phyloP scores from a whole-genome alignment of 2,797 vertebrate species.

The Salmo trutta region DNA sequence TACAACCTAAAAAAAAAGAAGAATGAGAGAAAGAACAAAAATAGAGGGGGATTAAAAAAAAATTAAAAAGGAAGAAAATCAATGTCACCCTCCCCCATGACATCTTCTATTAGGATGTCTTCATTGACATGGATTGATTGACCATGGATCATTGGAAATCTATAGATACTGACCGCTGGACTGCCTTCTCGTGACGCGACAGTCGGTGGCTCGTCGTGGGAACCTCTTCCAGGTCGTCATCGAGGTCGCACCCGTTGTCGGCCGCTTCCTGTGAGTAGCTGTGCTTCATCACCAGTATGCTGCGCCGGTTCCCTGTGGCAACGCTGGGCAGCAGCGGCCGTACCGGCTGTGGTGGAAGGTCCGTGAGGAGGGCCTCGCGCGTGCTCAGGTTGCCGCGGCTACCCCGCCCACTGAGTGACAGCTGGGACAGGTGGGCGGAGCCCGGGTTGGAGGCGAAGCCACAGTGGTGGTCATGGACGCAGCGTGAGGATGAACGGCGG shows the following conservation, averaged over 20 bases:
- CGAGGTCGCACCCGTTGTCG: constrained; percentile 87
- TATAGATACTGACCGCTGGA: constrained; percentile 99
- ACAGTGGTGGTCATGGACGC: constrained; percentile 97
- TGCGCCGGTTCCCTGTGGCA: constrained; percentile 85
- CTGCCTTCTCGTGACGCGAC: constrained; percentile 95
- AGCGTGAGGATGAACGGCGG: constrained; percentile 92
- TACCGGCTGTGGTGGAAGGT: constrained; percentile 85
- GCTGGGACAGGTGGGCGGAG: constrained; percentile 69
- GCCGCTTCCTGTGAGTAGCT: constrained; percentile 95
- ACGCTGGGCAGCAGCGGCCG: constrained; percentile 80
- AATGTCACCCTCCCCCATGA: constrained; percentile 57
- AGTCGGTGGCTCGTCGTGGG: constrained; percentile 98
- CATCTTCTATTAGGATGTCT: constrained; percentile 52
- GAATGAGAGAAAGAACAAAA: constrained; percentile 39
- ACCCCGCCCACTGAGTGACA: constrained; percentile 71
- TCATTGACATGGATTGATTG: constrained; percentile 52
- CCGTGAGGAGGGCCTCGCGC: constrained; percentile 88
- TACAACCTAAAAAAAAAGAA: constrained; percentile 46
- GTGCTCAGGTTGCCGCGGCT: constrained; percentile 91
- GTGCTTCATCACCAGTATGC: constrained; percentile 99
- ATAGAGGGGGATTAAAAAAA: constrained; percentile 33
- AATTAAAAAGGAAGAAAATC: constrained; percentile 18
- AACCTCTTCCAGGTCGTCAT: constrained; percentile 96
- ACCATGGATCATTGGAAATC: constrained; percentile 81
- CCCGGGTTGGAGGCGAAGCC: constrained; percentile 78